Percentiles rank a stretch among this genome's conserved stretches.
These are phyloP conservation scores for Triplophysa rosa DNA, from an alignment of 2,113 vertebrate genomes.

Conservation along the genomic window DNA sequence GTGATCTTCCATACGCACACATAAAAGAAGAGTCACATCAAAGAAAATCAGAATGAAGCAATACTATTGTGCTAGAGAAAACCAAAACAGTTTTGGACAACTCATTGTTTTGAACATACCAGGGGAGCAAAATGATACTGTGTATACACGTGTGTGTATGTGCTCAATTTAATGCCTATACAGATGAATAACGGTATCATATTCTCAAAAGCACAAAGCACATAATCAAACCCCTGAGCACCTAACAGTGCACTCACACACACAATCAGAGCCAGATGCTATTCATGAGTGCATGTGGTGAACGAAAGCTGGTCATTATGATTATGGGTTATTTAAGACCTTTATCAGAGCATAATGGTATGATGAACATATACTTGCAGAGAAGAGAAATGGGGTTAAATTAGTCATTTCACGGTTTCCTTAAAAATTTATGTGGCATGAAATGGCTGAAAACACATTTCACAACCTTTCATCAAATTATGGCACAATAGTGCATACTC, in stretches of 20 bases:
- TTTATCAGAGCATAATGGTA: slow-evolving; percentile 11
- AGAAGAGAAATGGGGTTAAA: slow-evolving; percentile 7
- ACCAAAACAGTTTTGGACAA: slow-evolving; percentile 13
- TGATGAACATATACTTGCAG: neutral
- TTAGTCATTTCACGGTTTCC: neutral
- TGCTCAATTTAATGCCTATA: neutral
- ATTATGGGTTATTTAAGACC: slow-evolving; percentile 26
- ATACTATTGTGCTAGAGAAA: neutral
- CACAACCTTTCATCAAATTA: slow-evolving; percentile 17
- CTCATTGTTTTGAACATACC: neutral
- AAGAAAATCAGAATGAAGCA: neutral
- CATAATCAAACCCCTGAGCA: slow-evolving; percentile 3
- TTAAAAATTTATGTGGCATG: slow-evolving; percentile 27
- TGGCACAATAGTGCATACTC: slow-evolving; percentile 26
- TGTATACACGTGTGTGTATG: neutral
- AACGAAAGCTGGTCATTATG: neutral
- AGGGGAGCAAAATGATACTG: slow-evolving; percentile 3
- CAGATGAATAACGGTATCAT: neutral
- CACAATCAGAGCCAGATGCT: neutral
- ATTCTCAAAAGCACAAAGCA: slow-evolving; percentile 4
- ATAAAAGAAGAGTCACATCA: neutral
- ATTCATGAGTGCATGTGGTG: neutral
- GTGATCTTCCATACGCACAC: neutral
- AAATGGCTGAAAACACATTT: slow-evolving; percentile 19
- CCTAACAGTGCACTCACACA: slow-evolving; percentile 32